Conservation (phyloP, 2,113 vertebrate species). For the Grantiella picta region DNA sequence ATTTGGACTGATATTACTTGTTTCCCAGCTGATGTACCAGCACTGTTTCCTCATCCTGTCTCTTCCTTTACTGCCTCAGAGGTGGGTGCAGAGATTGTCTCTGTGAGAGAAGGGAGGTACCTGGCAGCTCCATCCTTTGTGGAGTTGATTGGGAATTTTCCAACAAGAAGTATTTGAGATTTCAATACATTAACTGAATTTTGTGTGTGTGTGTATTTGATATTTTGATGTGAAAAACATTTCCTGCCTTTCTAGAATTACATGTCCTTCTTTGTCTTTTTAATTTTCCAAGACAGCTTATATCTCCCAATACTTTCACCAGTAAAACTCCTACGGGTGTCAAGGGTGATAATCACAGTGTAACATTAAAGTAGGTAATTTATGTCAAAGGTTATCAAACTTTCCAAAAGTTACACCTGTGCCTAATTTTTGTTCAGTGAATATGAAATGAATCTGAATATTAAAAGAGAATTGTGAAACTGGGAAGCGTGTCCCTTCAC, state of each 20-base stretch:
- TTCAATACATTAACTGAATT: background rate
- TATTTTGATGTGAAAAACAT: background rate
- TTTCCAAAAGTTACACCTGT: background rate
- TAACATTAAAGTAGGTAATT: background rate
- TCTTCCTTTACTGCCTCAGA: background rate
- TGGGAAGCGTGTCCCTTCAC: background rate
- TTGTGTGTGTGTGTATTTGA: background rate
- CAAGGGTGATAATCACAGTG: background rate
- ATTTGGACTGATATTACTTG: background rate
- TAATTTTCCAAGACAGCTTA: background rate
- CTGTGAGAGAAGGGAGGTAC: background rate
- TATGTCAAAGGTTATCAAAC: background rate
- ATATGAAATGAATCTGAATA: background rate
- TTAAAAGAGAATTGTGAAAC: background rate
- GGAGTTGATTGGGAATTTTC: background rate
- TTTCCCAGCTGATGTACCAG: background rate
- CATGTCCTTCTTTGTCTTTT: background rate
- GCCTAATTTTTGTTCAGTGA: background rate
- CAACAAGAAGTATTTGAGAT: background rate
- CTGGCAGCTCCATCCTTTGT: background rate
- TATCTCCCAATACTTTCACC: background rate
- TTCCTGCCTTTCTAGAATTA: background rate
- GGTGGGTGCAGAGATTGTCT: background rate
- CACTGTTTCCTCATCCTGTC: background rate
- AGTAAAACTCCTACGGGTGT: background rate